These are phyloP conservation scores for Mimas tiliae DNA, from an alignment of 2,888 invertebrate species.

Conservation along the genomic window DNA sequence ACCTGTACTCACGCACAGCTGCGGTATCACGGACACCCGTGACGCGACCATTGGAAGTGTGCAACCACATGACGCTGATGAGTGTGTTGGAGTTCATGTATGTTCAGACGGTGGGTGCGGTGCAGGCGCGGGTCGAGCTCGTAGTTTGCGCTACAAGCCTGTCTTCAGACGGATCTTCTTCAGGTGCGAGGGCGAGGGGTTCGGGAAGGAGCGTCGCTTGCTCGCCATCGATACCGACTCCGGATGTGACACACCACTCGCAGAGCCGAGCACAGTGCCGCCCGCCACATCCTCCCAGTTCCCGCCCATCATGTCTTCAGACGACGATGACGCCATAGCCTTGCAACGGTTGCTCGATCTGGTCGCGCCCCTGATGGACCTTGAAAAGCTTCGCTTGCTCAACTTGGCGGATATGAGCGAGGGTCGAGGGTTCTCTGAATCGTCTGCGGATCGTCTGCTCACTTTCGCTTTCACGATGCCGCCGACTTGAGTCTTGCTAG, in stretches of 20 bases:
- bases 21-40: too few relatives aligned
- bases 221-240: slow-evolving; percentile 41
- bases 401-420: slow-evolving; percentile 56
- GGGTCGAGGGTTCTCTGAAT: slow-evolving; percentile 59
- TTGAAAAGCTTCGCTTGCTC: slow-evolving; percentile 65
- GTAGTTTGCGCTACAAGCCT: slow-evolving; percentile 66
- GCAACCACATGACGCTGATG: neutral
- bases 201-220: slow-evolving; percentile 64
- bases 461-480: slow-evolving; percentile 60
- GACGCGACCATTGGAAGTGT: too few relatives aligned
- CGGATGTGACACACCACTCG: slow-evolving; percentile 35
- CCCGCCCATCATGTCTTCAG: slow-evolving; percentile 56
- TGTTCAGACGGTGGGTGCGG: neutral
- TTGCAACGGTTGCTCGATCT: slow-evolving; percentile 48
- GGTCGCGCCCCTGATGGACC: slow-evolving; percentile 44
- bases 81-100: neutral
- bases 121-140: slow-evolving; percentile 47
- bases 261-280: slow-evolving; percentile 49
- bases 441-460: slow-evolving; percentile 65
- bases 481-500: slow-evolving; percentile 66
- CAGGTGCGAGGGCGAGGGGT: slow-evolving; percentile 62
- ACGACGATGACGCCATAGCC: slow-evolving; percentile 66
- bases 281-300: slow-evolving; percentile 65
- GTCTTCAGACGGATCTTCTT: slow-evolving; percentile 78
- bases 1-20: too few relatives aligned